Evolutionary conservation across 2,113 vertebrate genomes (phyloP), one percentile per base, ranked within the genome.

Genomic region (Cephalopholis sonnerati): DNA sequence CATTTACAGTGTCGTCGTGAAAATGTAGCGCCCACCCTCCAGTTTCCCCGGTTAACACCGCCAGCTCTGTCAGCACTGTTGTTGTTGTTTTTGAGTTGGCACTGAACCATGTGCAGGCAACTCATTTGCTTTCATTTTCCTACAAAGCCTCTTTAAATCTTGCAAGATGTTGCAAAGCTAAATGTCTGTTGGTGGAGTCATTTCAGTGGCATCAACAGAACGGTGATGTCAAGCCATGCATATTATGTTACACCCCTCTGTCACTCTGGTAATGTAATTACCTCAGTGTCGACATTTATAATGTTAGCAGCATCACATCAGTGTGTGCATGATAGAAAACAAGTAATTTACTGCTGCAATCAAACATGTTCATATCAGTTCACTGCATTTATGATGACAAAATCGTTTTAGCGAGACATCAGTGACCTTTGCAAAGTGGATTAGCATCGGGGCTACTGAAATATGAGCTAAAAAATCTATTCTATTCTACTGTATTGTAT

Each of bases 361-460:
- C 64, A 79, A 61, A 74, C n/a, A 39, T n/a, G 46, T 22, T 75
- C 24, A 15, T 39, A 77, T 75, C 78, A 44, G 39, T 64, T 76
- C 69, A 73, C 76, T 63, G 36, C 32, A 17, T 86, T 87, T 83
- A 87, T 17, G 77, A 74, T 24, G 67, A 81, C 79, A 29, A 55
- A 65, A 25, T 70, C 20, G 5, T 65, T 66, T 71, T 12, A 41
- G 67, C 25, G 69, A 17, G 59, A 65, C 74, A 73, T 32, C n/a
- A 1, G 20, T 87, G 89, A 87, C 92, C 87, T 93, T 89, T 89
- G 22, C 48, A 13, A 46, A 22, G 46, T 36, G 67, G 27, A 74
- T 79, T 50, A 75, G 51, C 27, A 70, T 58, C 18, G 25, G 25
- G 11, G 54, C 79, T 50, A 39, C 57, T 51, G 53, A 67, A 70